Evolutionary conservation across 2,797 vertebrate genomes (phyloP).

Genomic region (Neosalanx taihuensis): DNA sequence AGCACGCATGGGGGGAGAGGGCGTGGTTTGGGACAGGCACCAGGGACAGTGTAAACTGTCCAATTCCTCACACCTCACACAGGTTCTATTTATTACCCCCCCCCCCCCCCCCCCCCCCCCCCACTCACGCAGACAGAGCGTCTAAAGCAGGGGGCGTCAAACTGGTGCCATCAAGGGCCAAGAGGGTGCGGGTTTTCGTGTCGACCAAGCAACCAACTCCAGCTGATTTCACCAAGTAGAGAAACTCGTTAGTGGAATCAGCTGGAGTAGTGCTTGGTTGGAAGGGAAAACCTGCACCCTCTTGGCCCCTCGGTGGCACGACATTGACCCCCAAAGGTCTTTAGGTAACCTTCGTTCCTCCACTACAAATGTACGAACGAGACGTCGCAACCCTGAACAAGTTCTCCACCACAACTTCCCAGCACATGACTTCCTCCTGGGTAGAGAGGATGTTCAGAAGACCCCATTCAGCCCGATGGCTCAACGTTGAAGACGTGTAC

Average conservation of each 20-base stretch:
- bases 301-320: too few species aligned
- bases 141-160: too few species aligned
- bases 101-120: not conserved
- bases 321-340: too few species aligned
- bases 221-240: too few species aligned
- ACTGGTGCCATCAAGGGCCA: too few species aligned
- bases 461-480: constrained; percentile 25
- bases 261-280: too few species aligned
- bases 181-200: too few species aligned
- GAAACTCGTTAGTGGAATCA: too few species aligned
- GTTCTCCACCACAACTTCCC: not conserved
- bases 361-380: too few species aligned
- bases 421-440: not conserved
- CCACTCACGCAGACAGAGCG: not conserved
- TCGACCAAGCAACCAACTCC: too few species aligned
- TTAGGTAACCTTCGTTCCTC: too few species aligned
- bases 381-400: not conserved
- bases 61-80: not conserved
- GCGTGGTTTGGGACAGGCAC: constrained; percentile 39
- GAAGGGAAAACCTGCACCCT: too few species aligned
- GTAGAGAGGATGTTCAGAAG: constrained; percentile 5
- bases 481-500: constrained; percentile 52
- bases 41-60: not conserved
- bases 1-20: constrained; percentile 25
- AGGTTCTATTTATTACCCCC: not conserved